Conservation (phyloP, 2,888 invertebrate genomes). For the Campoplex nolae region DNA sequence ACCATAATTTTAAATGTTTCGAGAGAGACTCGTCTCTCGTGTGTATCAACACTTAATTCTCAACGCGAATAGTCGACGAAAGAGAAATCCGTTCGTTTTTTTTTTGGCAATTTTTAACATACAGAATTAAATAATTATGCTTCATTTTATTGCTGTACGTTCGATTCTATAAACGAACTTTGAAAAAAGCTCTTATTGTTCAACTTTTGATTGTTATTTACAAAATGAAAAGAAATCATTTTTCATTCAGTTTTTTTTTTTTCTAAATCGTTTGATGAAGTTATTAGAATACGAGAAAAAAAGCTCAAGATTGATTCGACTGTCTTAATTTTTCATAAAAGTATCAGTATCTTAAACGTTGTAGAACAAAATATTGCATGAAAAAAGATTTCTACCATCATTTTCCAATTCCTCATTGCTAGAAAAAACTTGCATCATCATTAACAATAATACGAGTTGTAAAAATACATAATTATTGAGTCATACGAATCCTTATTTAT, state of each 20-base stretch:
- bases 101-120: background rate
- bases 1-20: slow-evolving; percentile 42
- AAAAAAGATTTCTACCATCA: background rate
- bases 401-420: background rate
- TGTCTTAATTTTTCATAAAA: background rate
- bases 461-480: background rate
- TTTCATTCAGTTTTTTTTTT: too few relatives aligned
- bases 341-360: background rate
- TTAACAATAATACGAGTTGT: background rate
- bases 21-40: slow-evolving; percentile 6
- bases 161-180: too few relatives aligned
- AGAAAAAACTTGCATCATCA: background rate
- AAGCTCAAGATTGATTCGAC: too few relatives aligned
- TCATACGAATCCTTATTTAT: background rate
- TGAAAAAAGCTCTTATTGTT: too few relatives aligned
- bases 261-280: too few relatives aligned
- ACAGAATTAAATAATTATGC: too few relatives aligned
- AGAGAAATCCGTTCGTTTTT: background rate
- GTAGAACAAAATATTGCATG: background rate
- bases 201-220: too few relatives aligned
- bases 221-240: too few relatives aligned
- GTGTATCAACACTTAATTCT: background rate
- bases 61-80: background rate
- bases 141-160: too few relatives aligned
- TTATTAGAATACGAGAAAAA: background rate